Conservation (phyloP, 2,797 vertebrate species). For the Pachyuromys duprasi region DNA sequence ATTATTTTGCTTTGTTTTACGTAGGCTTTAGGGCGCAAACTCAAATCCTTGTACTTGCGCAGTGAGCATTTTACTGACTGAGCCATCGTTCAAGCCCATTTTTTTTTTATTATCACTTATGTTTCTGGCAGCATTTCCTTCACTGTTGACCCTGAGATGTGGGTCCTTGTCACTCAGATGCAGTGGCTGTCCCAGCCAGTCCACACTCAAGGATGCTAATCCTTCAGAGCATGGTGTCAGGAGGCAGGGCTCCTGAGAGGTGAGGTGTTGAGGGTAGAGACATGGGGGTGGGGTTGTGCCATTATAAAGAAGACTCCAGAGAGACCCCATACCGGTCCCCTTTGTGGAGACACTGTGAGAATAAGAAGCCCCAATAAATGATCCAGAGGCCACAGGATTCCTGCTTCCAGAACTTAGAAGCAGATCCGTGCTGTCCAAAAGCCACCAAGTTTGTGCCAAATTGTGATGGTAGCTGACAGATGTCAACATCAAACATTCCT, state of each 20-base stretch:
- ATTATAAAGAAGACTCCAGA: neutral
- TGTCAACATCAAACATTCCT: neutral
- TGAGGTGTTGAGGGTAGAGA: too few species aligned
- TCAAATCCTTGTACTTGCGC: neutral
- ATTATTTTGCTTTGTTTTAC: neutral
- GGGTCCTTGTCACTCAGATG: neutral
- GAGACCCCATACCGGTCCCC: neutral
- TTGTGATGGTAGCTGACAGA: neutral
- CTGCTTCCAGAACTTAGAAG: neutral
- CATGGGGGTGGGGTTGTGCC: neutral
- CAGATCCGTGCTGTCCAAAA: rapidly evolving
- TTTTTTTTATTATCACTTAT: neutral
- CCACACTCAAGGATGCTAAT: rapidly evolving
- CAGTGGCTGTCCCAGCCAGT: too few species aligned
- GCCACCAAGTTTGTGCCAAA: neutral
- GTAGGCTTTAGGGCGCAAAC: neutral
- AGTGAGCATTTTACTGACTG: neutral
- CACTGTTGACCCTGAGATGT: neutral
- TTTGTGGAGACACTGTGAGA: neutral
- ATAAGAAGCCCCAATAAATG: rapidly evolving
- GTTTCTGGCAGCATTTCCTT: too few species aligned
- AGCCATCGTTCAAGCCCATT: neutral
- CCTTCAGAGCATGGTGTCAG: neutral
- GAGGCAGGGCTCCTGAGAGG: neutral
- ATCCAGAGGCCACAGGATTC: rapidly evolving